Evolutionary conservation across 2,888 invertebrate genomes (phyloP), one percentile per base, ranked within the genome.

Genomic region (Suillia variegata): DNA sequence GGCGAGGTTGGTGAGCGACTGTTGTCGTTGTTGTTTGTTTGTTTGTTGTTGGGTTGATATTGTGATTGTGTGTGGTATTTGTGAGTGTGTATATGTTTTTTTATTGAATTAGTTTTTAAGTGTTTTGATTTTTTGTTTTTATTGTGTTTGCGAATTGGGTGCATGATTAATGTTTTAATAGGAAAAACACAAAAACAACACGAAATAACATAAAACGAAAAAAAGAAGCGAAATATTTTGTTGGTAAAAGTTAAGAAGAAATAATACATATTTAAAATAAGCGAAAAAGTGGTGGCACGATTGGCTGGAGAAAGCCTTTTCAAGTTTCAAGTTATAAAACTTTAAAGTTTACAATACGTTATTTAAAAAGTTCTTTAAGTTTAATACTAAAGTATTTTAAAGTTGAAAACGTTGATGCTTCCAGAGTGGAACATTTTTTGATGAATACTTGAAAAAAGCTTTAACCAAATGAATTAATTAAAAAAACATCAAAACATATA

Each of bases 1-100:
- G 81, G 81, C 45, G 81, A 80, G 53, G 79, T 76, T 63, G 81
- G 81, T 57, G 81, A 80, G 49, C 82, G 80, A 72, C 82, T 82
- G 60, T 58, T 57, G 31, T 49, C 17, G 53, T 59, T 47, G 54
- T 50, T 13, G 45, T 42, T 31, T 45, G 42, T 54, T 45, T n/a
- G 33, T 45, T 60, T 48, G 54, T 52, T 13, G 33, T 42, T 31
- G 51, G 53, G 42, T 33, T 34, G 42, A 26, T 26, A 57, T n/a
- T n/a, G 31, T 56, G 13, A 50, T 62, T 54, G 57, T 22, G 50
- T 61, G 13, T 42, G 52, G 62, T 66, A 59, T 49, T 66, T 60
- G 58, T 62, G n/a, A 53, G 47, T 49, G 38, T 48, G 51, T 79
- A 77, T 45, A 21, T 56, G n/a, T 26, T 51, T n/a, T n/a, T n/a